Conservation (phyloP, 1,140 invertebrate genomes). For the Diorhabda elongata region DNA sequence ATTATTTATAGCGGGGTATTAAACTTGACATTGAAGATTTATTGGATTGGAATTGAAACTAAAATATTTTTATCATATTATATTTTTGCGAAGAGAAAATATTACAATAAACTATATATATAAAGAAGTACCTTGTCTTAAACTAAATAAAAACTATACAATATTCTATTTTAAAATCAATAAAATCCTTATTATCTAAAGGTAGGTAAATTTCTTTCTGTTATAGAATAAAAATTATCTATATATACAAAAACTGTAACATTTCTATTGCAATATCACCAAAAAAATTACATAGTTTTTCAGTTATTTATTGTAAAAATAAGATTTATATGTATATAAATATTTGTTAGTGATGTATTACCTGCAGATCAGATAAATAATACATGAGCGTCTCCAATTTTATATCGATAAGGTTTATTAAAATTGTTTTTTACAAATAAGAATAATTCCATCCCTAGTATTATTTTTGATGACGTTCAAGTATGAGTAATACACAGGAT, state of each 20-base stretch:
- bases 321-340: neutral
- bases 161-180: constrained; percentile 37
- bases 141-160: constrained; percentile 42
- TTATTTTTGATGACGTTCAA: too few species aligned
- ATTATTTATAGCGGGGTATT: too few species aligned
- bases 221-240: constrained; percentile 36
- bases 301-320: neutral
- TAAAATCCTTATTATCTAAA: constrained; percentile 33
- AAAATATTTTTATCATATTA: constrained; percentile 12
- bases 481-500: too few species aligned
- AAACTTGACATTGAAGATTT: too few species aligned
- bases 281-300: constrained; percentile 24
- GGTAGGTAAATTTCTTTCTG: constrained; percentile 32
- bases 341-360: constrained; percentile 8
- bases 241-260: constrained; percentile 31
- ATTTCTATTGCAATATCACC: constrained; percentile 39
- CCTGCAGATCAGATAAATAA: constrained; percentile 30
- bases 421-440: too few species aligned
- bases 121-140: constrained; percentile 41
- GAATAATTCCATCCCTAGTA: too few species aligned
- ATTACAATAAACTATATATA: constrained; percentile 44
- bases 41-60: neutral
- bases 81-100: constrained; percentile 42
- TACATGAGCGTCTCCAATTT: constrained; percentile 4
- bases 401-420: too few species aligned